Conservation (phyloP, 2,113 vertebrate genomes). For the Apodemus sylvaticus region DNA sequence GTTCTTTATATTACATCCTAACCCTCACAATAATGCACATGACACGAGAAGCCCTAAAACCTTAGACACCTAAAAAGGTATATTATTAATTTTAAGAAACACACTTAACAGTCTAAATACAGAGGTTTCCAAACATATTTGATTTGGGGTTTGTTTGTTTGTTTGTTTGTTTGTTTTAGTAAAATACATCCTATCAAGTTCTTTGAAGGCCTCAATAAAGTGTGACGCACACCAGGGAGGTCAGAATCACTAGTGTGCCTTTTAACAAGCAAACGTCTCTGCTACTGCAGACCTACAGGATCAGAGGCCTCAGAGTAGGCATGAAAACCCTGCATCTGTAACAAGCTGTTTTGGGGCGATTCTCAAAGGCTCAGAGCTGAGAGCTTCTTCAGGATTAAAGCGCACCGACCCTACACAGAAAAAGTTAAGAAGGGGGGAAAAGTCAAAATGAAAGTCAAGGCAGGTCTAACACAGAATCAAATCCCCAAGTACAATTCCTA, state of each 20-base stretch:
- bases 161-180: too few species aligned
- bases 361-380: not conserved
- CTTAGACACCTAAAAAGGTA: not conserved
- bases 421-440: too few species aligned
- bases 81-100: not conserved
- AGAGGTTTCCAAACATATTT: not conserved
- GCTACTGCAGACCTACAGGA: not conserved
- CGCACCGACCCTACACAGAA: not conserved
- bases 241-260: not conserved
- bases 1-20: not conserved
- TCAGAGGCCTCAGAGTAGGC: not conserved
- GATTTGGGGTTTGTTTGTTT: too few species aligned
- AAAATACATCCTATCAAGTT: not conserved
- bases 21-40: not conserved
- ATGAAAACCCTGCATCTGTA: not conserved
- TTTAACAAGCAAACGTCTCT: not conserved
- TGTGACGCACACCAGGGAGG: not conserved
- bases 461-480: not conserved
- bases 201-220: not conserved
- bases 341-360: not conserved
- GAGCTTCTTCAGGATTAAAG: not conserved
- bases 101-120: not conserved
- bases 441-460: not conserved
- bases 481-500: not conserved
- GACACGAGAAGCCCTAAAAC: not conserved